Percentiles rank a stretch among this genome's conserved stretches.
Conservation (phyloP, 1,140 invertebrate species). For the Bombus sylvicola region DNA sequence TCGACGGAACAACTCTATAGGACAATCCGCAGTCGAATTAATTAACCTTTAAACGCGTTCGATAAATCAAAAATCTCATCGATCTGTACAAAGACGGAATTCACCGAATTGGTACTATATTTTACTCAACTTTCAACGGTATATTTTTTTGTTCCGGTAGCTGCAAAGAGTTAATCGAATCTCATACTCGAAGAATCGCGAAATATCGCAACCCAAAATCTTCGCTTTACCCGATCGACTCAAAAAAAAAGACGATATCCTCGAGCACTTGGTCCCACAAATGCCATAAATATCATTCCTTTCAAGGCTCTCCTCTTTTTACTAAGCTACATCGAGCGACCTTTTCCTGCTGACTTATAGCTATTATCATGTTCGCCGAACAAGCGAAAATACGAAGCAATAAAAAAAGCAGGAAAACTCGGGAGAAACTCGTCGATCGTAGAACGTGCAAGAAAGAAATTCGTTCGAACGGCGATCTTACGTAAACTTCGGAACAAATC, state of each 20-base stretch:
- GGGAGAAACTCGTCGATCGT: background rate
- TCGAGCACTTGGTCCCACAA: background rate
- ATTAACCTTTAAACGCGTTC: constrained; percentile 15
- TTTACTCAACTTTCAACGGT: background rate
- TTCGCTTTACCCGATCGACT: background rate
- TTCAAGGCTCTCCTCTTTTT: constrained; percentile 18
- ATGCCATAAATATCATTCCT: background rate
- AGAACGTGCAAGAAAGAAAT: background rate
- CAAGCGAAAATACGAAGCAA: background rate
- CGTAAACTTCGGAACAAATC: constrained; percentile 3
- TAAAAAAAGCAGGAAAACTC: background rate
- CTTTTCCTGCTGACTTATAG: background rate
- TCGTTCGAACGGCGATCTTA: background rate
- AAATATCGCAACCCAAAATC: background rate
- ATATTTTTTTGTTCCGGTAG: too few species aligned
- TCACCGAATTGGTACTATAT: background rate
- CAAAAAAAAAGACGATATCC: background rate
- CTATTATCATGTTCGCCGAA: background rate
- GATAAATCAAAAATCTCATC: background rate
- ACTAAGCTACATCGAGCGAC: background rate
- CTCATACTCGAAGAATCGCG: too few species aligned
- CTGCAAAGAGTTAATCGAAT: background rate
- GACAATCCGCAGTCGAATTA: background rate
- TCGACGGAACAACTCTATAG: background rate
- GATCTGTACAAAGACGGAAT: background rate